A percentile compares a stretch with the other conserved stretches of the same genome.
Conservation (phyloP, 2,888 invertebrate genomes). For the Autographa gamma region DNA sequence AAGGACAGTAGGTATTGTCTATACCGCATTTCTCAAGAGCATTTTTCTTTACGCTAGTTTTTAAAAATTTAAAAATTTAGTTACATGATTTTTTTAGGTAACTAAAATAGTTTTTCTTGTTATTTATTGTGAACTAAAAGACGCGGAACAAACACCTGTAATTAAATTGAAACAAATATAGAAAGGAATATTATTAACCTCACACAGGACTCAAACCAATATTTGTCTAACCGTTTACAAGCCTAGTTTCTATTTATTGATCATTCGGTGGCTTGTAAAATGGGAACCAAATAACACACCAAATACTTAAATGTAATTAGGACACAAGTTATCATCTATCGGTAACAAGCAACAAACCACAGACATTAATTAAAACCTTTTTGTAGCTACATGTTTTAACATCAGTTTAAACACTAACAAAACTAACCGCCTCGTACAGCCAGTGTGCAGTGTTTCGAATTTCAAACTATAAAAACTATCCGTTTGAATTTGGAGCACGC, state of each 20-base stretch:
- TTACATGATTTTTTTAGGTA: not conserved
- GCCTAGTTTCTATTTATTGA: too few species aligned
- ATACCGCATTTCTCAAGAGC: slow-evolving; percentile 12
- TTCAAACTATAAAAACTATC: slow-evolving; percentile 28
- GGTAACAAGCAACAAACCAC: not conserved
- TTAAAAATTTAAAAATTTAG: not conserved
- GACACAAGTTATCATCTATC: not conserved
- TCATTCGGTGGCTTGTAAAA: too few species aligned
- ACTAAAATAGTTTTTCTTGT: too few species aligned
- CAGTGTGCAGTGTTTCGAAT: slow-evolving; percentile 18
- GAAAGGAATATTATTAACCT: too few species aligned
- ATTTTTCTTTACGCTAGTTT: not conserved
- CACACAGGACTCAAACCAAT: too few species aligned
- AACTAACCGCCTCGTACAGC: slow-evolving; percentile 8
- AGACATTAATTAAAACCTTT: not conserved
- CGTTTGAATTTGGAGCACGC: slow-evolving; percentile 30
- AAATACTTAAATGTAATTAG: not conserved
- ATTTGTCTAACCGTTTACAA: too few species aligned
- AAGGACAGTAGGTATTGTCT: slow-evolving; percentile 21
- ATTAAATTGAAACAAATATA: too few species aligned
- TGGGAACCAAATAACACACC: too few species aligned
- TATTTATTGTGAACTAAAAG: too few species aligned
- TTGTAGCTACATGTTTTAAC: not conserved
- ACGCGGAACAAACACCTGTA: too few species aligned
- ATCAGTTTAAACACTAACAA: not conserved